Evolutionary conservation across 2,797 vertebrate genomes (phyloP), one percentile per base, ranked within the genome.

Genomic region (Catostomus latipinnis): DNA sequence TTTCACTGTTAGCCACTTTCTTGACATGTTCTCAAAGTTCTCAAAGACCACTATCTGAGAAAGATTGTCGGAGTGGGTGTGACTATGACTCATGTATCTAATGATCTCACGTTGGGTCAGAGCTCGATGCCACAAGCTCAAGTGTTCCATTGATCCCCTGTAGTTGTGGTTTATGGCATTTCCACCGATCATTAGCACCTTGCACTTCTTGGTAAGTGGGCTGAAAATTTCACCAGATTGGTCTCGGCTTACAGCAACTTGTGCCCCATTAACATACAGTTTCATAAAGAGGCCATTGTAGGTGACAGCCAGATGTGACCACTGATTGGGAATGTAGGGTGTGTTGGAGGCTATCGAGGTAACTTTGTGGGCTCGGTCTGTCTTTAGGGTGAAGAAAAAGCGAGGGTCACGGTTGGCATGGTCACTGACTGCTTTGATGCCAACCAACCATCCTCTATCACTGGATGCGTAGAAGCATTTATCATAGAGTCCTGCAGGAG

Each of bases 361-460:
- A 85, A 94, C 93, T 91, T 98, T 97, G 89, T 97, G 96, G 81
- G 98, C 97, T 80, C 98, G 95, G 88, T 99, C 98, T 0, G 98
- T 99, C 94, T 97, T 99, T 79, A 99, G 94, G 74, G 97, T 97
- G 94, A 99, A 99, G 93, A 97, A 99, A 93, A 96, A 97, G 70
- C 96, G 96, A 46, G 97, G 96, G 82, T 99, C 96, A 83, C 96
- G 95, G 88, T 96, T 97, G 82, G 95, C 95, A 77, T 98, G 94
- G 90, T 98, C 96, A 77, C 96, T 96, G 85, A 96, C 84, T 69
- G 97, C 95, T 91, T 95, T 95, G 93, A 99, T 97, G 76, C 98
- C 98, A 86, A 99, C 93, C 87, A 96, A 92, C 98, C 98, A 99
- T 90, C 98, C 98, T 90, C 96, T 94, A 92, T 99, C 97, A 81